Evolutionary conservation across 1,140 invertebrate genomes (phyloP).

Genomic region (Galleria mellonella): DNA sequence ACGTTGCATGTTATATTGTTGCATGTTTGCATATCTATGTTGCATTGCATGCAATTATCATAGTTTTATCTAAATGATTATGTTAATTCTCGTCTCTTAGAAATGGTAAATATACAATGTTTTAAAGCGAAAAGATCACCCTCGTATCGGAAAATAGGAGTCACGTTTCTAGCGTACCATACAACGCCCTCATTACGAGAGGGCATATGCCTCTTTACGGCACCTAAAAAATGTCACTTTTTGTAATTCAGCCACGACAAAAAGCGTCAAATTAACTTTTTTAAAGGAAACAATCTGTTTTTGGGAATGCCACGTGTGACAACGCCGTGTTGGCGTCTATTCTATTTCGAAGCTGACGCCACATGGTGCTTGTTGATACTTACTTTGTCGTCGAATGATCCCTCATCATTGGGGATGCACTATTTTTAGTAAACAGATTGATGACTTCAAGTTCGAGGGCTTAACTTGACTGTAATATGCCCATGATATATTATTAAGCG

Average conservation of each 20-base stretch:
- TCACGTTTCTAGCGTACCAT: constrained; percentile 59
- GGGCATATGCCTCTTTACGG: constrained; percentile 51
- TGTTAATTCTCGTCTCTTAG: too few relatives aligned
- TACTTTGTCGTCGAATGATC: constrained; percentile 58
- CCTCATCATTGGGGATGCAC: constrained; percentile 52
- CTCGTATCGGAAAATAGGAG: constrained; percentile 48
- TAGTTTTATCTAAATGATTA: too few relatives aligned
- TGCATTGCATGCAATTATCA: too few relatives aligned
- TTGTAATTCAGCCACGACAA: constrained; percentile 39
- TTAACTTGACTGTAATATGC: constrained; percentile 62
- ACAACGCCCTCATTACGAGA: constrained; percentile 52
- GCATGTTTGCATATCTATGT: too few relatives aligned
- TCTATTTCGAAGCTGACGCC: constrained; percentile 54
- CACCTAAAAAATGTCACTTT: constrained; percentile 57
- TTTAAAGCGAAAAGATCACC: constrained; percentile 19
- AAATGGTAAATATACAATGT: too few relatives aligned
- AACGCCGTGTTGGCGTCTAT: constrained; percentile 29
- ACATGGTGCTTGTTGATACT: constrained; percentile 60
- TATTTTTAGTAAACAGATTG: constrained; percentile 59
- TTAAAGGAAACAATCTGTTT: constrained; percentile 72
- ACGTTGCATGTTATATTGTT: too few relatives aligned
- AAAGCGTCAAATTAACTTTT: constrained; percentile 70
- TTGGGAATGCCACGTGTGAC: constrained; percentile 64
- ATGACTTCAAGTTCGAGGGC: constrained; percentile 45
- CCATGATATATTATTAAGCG: constrained; percentile 50